Conservation (phyloP, 1,140 invertebrate species). For the Cydia strobilella region DNA sequence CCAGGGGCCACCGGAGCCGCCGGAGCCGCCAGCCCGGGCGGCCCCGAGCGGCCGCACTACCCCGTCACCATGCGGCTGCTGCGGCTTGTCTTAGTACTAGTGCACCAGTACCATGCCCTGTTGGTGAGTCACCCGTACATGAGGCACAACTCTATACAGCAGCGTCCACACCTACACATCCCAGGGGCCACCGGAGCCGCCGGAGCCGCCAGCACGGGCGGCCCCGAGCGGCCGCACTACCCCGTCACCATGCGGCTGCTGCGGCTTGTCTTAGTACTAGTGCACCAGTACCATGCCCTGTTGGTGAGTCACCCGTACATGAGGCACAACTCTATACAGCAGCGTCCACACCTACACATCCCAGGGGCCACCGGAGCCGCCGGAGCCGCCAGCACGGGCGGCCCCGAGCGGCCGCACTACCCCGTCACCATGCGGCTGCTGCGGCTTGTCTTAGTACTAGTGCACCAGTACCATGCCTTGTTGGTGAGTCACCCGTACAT, state of each 20-base stretch:
- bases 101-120: slow-evolving; percentile 96
- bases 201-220: slow-evolving; percentile 70
- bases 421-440: slow-evolving; percentile 97
- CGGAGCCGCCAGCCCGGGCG: slow-evolving; percentile 56
- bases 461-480: slow-evolving; percentile 96
- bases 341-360: no score
- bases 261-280: slow-evolving; percentile 94
- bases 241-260: slow-evolving; percentile 97
- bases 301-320: slow-evolving; percentile 90
- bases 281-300: slow-evolving; percentile 96
- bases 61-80: slow-evolving; percentile 97
- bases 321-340: no score
- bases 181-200: no score
- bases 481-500: slow-evolving; percentile 90
- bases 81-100: slow-evolving; percentile 94
- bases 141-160: no score
- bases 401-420: slow-evolving; percentile 96
- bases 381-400: slow-evolving; percentile 70
- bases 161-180: no score
- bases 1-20: no score
- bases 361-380: no score
- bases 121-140: slow-evolving; percentile 90
- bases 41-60: slow-evolving; percentile 96
- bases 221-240: slow-evolving; percentile 96
- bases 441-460: slow-evolving; percentile 94